Percentiles rank a stretch among this genome's conserved stretches.
phyloP scores from a whole-genome alignment of 2,113 vertebrate genomes.

The Ptyas mucosa region DNA sequence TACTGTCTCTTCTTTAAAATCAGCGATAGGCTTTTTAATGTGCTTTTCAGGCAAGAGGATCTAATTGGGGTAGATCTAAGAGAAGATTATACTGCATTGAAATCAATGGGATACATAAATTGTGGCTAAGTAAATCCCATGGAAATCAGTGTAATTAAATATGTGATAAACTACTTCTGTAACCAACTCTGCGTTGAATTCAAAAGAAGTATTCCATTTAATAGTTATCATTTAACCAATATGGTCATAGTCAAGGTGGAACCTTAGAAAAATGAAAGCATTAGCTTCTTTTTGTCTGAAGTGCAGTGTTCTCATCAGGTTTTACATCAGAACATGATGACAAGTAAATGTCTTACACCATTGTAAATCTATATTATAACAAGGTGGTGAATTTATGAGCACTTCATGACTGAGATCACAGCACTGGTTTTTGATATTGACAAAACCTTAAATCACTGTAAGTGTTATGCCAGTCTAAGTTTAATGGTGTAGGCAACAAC shows the following conservation, averaged over 20 bases:
- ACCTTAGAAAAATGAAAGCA: background rate
- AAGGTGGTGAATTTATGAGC: background rate
- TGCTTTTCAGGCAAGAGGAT: background rate
- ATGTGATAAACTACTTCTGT: background rate
- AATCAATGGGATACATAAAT: background rate
- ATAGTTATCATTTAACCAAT: background rate
- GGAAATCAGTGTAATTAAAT: background rate
- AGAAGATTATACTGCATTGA: background rate
- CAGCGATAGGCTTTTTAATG: background rate
- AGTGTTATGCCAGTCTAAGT: background rate
- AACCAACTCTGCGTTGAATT: background rate
- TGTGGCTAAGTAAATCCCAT: background rate
- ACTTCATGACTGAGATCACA: background rate
- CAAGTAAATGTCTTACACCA: background rate
- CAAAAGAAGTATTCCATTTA: background rate
- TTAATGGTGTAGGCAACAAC: background rate
- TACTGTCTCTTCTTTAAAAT: background rate
- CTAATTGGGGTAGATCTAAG: background rate
- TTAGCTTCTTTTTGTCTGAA: background rate
- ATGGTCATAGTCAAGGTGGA: background rate
- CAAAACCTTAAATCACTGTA: conserved; percentile 3
- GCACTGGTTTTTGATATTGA: background rate
- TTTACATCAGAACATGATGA: conserved; percentile 1
- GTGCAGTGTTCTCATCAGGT: background rate
- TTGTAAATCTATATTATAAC: background rate